Conservation (phyloP, 2,113 vertebrate genomes). For the Centrocercus urophasianus region DNA sequence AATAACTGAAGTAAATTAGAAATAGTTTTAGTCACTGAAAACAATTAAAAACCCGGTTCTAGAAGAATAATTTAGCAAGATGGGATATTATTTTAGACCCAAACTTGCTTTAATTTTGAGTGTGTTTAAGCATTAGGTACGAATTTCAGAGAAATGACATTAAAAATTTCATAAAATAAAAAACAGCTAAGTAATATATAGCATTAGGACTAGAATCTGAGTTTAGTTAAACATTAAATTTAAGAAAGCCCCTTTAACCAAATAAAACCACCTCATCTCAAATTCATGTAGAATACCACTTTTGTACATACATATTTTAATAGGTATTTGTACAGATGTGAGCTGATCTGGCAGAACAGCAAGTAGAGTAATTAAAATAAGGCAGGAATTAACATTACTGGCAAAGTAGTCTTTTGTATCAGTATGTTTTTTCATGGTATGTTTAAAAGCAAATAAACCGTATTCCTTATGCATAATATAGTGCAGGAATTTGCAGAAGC, state of each 20-base stretch:
- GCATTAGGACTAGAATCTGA: background rate
- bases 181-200: background rate
- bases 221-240: conserved; percentile 21
- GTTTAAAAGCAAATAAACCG: conserved; percentile 56
- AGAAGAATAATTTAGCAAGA: background rate
- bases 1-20: background rate
- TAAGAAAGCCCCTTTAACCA: conserved; percentile 27
- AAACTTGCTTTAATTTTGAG: conserved; percentile 3
- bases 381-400: conserved; percentile 39
- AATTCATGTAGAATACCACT: conserved; percentile 19
- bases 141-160: background rate
- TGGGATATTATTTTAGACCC: background rate
- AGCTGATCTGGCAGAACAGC: conserved; percentile 52
- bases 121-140: background rate
- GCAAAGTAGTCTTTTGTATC: background rate
- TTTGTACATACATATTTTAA: conserved; percentile 16
- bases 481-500: conserved; percentile 77
- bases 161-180: background rate
- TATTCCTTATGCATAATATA: conserved; percentile 61
- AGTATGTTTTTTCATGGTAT: conserved; percentile 1
- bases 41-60: background rate
- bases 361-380: conserved; percentile 28
- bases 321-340: conserved; percentile 16
- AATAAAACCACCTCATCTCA: conserved; percentile 32
- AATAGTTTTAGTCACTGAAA: background rate